Evolutionary conservation across 2,113 vertebrate genomes (phyloP).

Genomic region (Tringa solitaria): DNA sequence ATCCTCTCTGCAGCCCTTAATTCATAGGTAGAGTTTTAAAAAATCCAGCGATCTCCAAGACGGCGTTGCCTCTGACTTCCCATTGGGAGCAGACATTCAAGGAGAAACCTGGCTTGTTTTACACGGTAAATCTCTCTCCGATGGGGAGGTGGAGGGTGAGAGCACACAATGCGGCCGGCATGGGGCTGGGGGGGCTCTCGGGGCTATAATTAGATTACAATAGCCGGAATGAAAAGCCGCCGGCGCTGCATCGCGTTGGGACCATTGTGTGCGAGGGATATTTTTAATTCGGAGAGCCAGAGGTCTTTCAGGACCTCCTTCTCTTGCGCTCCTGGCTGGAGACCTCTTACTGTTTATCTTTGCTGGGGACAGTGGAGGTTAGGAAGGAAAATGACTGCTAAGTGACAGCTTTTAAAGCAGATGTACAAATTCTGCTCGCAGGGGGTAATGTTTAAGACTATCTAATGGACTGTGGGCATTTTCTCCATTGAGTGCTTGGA

Average conservation of each 20-base stretch:
- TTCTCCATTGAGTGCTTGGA: not conserved
- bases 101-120: not conserved
- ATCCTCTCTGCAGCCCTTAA: rapidly evolving
- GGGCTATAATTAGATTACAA: conserved; percentile 77
- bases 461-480: rapidly evolving
- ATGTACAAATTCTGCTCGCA: not conserved
- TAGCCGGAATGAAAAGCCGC: conserved; percentile 66
- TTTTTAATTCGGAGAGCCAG: not conserved
- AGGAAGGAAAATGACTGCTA: not conserved
- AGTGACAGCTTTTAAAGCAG: not conserved
- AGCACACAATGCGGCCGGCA: conserved; percentile 34
- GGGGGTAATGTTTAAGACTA: not conserved
- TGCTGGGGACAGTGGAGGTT: not conserved
- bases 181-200: conserved; percentile 40
- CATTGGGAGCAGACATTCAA: not conserved
- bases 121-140: conserved; percentile 64
- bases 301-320: not conserved
- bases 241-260: conserved; percentile 4
- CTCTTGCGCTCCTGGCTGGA: not conserved
- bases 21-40: not conserved
- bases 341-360: not conserved
- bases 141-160: conserved; percentile 32
- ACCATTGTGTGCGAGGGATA: conserved; percentile 32
- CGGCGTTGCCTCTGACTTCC: not conserved
- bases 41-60: not conserved